These are phyloP conservation scores for Ceratitis capitata DNA, from an alignment of 1,140 invertebrate species.

Conservation along the genomic window DNA sequence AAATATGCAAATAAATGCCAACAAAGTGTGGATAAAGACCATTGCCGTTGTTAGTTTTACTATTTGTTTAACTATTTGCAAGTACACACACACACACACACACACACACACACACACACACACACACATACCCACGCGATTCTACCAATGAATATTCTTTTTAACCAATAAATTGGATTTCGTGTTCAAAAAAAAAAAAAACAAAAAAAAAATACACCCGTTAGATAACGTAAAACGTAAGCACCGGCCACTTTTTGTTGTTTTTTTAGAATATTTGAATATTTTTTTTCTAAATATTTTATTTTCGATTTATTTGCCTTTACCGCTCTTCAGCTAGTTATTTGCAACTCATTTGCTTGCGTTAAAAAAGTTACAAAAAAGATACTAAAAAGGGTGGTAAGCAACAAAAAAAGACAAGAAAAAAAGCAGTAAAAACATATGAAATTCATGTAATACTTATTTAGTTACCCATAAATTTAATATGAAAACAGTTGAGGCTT, in stretches of 20 bases:
- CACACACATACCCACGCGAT: neutral
- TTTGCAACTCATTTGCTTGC: slow-evolving; percentile 19
- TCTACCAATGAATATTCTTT: neutral
- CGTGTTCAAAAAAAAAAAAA: neutral
- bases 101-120: neutral
- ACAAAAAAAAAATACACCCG: neutral
- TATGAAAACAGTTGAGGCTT: neutral
- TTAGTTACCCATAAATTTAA: neutral
- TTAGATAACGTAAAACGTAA: slow-evolving; percentile 3
- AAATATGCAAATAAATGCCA: slow-evolving; percentile 35
- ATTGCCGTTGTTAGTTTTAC: neutral
- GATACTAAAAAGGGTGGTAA: neutral
- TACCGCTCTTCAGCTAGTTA: neutral
- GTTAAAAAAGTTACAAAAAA: neutral
- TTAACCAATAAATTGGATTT: neutral
- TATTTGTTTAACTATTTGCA: slow-evolving; percentile 23
- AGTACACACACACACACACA: neutral
- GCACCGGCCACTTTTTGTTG: neutral
- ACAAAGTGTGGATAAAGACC: slow-evolving; percentile 28
- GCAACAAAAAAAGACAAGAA: neutral
- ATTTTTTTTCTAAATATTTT: neutral
- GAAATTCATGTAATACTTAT: neutral
- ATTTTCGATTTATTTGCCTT: neutral
- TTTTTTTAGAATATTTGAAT: no score
- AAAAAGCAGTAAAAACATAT: neutral